Base-by-base conservation (phyloP, 2,113 vertebrate genomes). In the Emydocephalus ijimae region DNA sequence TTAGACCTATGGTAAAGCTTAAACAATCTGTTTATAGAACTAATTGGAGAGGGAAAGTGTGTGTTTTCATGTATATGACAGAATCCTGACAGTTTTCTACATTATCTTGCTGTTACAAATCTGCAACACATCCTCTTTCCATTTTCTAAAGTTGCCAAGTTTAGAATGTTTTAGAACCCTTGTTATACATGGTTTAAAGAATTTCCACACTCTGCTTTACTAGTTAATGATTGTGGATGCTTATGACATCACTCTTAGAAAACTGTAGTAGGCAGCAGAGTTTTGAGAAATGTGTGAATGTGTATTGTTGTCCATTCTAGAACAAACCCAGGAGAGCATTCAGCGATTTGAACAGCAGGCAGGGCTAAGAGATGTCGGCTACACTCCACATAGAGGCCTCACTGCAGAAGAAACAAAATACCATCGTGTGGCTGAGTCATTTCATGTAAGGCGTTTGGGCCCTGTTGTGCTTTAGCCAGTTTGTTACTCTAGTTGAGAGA, bases 301-400 rank as follows among this genome's bases (percentile, higher is more conserved):
- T 95, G 86, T 95, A 85, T 69, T 95, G 81, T 95, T 96, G 87
- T 97, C 89, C 18, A 0, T 97, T 97, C 56, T 95, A 99, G 99
- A 98, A 95, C 98, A 99, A 95, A 98, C 98, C 88, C 99, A 99
- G 90, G 98, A 99, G 96, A 99, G 97, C 97, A 98, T 99, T 90
- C 98, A 99, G 74, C 98, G 95, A 93, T 99, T 99, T 94, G 99
- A 99, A 96, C 98, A 99, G 95, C 98, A 98, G 96, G 98, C 98
- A 74, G 99, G 99, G 23, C 97, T 99, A 97, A 98, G 98, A 69
- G 99, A 99, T 48, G 97, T 98, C 29, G 98, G 98, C 29, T 99
- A 99, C 96, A 98, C 98, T 45, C 99, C 99, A 20, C 98, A 98
- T 97, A 99, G 99, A 96, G 99, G 99, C 93, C 98, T 99, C 48